Evolutionary conservation across 1,140 invertebrate genomes (phyloP), one percentile per base, ranked within the genome.

Genomic region (Magallana ariakensis): DNA sequence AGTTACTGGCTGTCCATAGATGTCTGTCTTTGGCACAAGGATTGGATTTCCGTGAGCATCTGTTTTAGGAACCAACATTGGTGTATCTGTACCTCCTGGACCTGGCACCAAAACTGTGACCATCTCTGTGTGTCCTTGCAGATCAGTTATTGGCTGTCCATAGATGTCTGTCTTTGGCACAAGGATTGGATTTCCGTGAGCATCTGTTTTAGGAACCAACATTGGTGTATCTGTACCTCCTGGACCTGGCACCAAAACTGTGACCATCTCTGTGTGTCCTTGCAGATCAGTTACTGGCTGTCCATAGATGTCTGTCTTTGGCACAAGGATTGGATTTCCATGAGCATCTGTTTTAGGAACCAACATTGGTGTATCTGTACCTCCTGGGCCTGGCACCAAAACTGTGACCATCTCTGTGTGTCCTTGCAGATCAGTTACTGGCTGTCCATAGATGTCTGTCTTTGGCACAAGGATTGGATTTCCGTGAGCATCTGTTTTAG

Each of bases 41-140:
- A 83, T 70, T 10, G 85, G 85, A 8, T 87, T 82, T 55, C 85
- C 85, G 46, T 13, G 54, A 46, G 46, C 33, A 60, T 84, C 87
- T 54, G 81, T 83, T 33, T 46, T 80, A 19, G 75, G 84, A 58
- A 11, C 11, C 1, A 60, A 3, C 58, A 82, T 86, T 58, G 87
- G 85, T 56, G 33, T 33, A 22, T 57, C 46, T 46, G 82, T 55
- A 22, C 57, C 56, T n/a, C 53, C 58, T 56, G 85, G 57, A 19
- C 22, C 58, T 19, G 75, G 83, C 16, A 16, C 80, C 16, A n/a
- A 83, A 94, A 83, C 92, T 89, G 83, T 95, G 93, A 16, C 93
- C 94, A 62, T 62, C 84, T 8, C 81, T 85, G n/a, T 53, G 22
- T 9, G 75, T 53, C 26, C 94, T 93, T 75, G 91, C 87, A 56